phyloP scores from a whole-genome alignment of 2,888 invertebrate species.

The Chrysolina haemoptera region DNA sequence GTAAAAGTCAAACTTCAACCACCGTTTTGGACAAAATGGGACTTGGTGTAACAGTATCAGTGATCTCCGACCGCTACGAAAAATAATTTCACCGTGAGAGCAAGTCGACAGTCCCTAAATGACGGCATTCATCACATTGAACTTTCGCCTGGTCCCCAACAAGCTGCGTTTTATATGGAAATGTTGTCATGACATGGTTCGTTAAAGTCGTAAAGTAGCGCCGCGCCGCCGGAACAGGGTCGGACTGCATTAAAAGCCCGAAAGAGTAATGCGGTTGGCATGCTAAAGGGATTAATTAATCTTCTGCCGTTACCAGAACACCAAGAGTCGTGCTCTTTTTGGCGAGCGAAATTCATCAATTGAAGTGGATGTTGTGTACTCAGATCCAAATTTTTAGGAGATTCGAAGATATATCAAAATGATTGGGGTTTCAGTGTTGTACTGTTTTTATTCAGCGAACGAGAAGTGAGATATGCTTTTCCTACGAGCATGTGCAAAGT shows the following conservation, averaged over 20 bases:
- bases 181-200: slow-evolving; percentile 67
- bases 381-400: not conserved
- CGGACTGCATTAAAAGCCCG: slow-evolving; percentile 66
- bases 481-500: no score
- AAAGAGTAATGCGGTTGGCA: slow-evolving; percentile 68
- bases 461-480: no score
- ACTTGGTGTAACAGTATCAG: no score
- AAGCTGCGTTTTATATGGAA: slow-evolving; percentile 60
- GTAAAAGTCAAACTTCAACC: no score
- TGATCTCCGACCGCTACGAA: not conserved
- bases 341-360: slow-evolving; percentile 46
- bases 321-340: slow-evolving; percentile 58
- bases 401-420: not conserved
- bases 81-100: slow-evolving; percentile 29
- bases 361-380: slow-evolving; percentile 13
- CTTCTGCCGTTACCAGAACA: slow-evolving; percentile 65
- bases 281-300: slow-evolving; percentile 67
- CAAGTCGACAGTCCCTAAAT: slow-evolving; percentile 62
- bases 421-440: not conserved
- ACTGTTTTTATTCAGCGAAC: not conserved
- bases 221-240: slow-evolving; percentile 64
- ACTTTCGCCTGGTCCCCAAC: slow-evolving; percentile 57
- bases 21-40: no score
- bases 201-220: slow-evolving; percentile 69
- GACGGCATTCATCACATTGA: slow-evolving; percentile 61